A percentile compares a stretch with the other conserved stretches of the same genome.
phyloP scores from a whole-genome alignment of 2,797 vertebrate genomes.

The Argya squamiceps region DNA sequence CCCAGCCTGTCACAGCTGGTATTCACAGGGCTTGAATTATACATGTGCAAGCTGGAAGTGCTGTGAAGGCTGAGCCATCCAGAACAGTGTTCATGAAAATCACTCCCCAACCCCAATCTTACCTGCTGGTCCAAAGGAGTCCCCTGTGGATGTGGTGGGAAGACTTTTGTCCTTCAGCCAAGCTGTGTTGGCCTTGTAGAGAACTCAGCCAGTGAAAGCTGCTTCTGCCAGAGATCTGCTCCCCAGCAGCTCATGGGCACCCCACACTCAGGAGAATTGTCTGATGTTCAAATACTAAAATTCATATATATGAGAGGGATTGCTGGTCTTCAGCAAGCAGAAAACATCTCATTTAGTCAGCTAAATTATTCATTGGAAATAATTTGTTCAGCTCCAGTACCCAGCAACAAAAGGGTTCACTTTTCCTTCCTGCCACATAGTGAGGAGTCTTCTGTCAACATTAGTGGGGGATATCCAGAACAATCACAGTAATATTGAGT shows the following conservation, averaged over 20 bases:
- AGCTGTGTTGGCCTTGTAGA: not conserved
- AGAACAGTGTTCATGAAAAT: not conserved
- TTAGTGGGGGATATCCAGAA: not conserved
- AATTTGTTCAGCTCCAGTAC: conserved; percentile 15
- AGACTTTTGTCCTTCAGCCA: not conserved
- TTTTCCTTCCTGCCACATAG: not conserved
- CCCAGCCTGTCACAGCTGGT: conserved; percentile 12
- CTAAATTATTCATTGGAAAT: conserved; percentile 36
- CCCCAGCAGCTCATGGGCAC: not conserved
- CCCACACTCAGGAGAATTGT: not conserved
- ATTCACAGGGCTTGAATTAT: conserved; percentile 32
- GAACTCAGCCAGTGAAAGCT: not conserved
- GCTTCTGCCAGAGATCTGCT: not conserved
- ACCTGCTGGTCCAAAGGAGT: not conserved
- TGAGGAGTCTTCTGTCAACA: not conserved
- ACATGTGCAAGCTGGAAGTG: not conserved
- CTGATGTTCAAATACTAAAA: not conserved
- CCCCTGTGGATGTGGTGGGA: not conserved
- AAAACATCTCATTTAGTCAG: conserved; percentile 15
- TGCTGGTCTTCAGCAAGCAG: not conserved
- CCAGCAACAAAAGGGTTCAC: not conserved
- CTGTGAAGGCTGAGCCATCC: not conserved
- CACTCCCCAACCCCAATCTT: not conserved
- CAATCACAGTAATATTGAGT: not conserved
- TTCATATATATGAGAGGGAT: not conserved